These are phyloP conservation scores for Patella vulgata DNA, from an alignment of 1,140 invertebrate genomes.

Conservation along the genomic window DNA sequence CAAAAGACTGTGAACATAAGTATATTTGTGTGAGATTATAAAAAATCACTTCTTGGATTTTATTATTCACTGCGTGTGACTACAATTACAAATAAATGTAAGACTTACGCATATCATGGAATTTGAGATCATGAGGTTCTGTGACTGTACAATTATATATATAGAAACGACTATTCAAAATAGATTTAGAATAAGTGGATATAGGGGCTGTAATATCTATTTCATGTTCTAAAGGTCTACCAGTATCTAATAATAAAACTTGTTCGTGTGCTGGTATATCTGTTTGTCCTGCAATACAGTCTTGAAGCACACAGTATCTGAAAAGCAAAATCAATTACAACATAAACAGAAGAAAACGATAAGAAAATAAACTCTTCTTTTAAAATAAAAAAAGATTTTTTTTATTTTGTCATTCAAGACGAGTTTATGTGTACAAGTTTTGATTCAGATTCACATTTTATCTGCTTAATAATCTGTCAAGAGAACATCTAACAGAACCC, in stretches of 20 bases:
- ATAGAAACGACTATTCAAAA: constrained; percentile 10
- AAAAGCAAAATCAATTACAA: constrained; percentile 9
- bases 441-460: too few relatives aligned
- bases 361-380: too few relatives aligned
- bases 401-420: too few relatives aligned
- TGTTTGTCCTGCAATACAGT: constrained; percentile 83
- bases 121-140: constrained; percentile 3
- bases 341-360: neutral
- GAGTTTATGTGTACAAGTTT: too few relatives aligned
- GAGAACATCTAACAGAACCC: too few relatives aligned
- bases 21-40: too few relatives aligned
- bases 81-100: neutral
- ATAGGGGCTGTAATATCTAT: constrained; percentile 3
- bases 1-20: too few relatives aligned
- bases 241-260: constrained; percentile 30
- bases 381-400: too few relatives aligned
- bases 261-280: constrained; percentile 82
- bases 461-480: too few relatives aligned
- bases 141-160: neutral
- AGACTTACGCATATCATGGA: constrained; percentile 20
- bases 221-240: constrained; percentile 3
- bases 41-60: too few relatives aligned
- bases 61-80: too few relatives aligned
- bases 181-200: constrained; percentile 5
- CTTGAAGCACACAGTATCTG: constrained; percentile 76